phyloP scores from a whole-genome alignment of 2,113 vertebrate genomes.

The Channa maculata region DNA sequence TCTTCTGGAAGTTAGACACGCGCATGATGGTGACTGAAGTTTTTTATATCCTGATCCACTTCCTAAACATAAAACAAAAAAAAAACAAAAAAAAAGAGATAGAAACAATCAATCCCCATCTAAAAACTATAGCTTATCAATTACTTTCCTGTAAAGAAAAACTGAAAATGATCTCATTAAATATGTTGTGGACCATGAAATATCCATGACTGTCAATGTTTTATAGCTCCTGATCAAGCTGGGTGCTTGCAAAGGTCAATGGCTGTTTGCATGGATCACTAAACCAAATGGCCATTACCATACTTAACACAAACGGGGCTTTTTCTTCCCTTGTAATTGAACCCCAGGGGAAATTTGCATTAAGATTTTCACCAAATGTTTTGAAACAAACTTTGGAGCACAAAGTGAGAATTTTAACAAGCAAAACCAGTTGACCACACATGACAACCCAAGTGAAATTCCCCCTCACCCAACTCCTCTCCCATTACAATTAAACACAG shows the following conservation, averaged over 20 bases:
- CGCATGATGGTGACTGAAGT: slow-evolving; percentile 76
- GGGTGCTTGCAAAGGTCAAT: slow-evolving; percentile 57
- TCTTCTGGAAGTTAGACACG: slow-evolving; percentile 69
- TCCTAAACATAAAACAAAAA: slow-evolving; percentile 58
- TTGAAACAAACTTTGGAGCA: slow-evolving; percentile 46
- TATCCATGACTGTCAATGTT: slow-evolving; percentile 55
- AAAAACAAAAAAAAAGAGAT: slow-evolving; percentile 5
- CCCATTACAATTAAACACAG: slow-evolving; percentile 43
- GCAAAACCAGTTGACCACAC: slow-evolving; percentile 66
- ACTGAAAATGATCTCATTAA: slow-evolving; percentile 26
- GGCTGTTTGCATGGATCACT: slow-evolving; percentile 58
- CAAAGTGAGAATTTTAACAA: slow-evolving; percentile 70
- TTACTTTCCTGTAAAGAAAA: background rate
- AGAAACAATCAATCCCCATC: background rate
- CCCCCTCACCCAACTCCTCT: slow-evolving; percentile 16
- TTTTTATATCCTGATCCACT: slow-evolving; percentile 52
- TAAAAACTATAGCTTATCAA: slow-evolving; percentile 14
- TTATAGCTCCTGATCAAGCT: slow-evolving; percentile 49
- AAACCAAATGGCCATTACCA: slow-evolving; percentile 80
- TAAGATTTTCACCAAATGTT: slow-evolving; percentile 45
- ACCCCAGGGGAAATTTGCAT: slow-evolving; percentile 61
- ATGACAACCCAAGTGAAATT: slow-evolving; percentile 27
- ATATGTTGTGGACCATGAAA: slow-evolving; percentile 38
- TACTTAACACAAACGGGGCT: slow-evolving; percentile 73
- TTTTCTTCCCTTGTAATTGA: slow-evolving; percentile 70